These are phyloP conservation scores for Diabrotica undecimpunctata DNA, from an alignment of 1,140 invertebrate species.

Conservation along the genomic window DNA sequence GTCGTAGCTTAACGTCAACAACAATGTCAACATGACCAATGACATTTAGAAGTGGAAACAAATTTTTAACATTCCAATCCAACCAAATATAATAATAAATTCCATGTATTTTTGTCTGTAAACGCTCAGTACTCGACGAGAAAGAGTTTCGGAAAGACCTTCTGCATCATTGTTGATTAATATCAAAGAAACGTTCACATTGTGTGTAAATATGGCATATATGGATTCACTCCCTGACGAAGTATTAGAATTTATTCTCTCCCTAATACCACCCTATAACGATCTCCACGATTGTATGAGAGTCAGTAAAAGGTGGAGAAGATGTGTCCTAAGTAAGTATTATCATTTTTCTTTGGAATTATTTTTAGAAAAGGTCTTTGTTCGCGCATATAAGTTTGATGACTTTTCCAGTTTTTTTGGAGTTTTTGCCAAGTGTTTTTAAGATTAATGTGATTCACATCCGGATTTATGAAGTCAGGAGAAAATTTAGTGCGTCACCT, in stretches of 20 bases:
- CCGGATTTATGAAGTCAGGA: background rate
- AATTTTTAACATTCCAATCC: background rate
- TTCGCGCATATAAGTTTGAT: background rate
- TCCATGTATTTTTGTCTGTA: background rate
- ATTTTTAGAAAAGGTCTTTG: slow-evolving; percentile 14
- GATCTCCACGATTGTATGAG: slow-evolving; percentile 81
- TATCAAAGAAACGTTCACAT: no score
- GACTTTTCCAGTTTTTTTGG: background rate
- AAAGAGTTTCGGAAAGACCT: background rate
- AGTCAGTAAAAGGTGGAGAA: slow-evolving; percentile 82
- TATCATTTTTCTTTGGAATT: slow-evolving; percentile 23
- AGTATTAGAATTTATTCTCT: slow-evolving; percentile 87
- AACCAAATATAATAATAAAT: background rate
- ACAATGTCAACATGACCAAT: background rate
- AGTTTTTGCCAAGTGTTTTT: background rate
- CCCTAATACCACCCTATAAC: slow-evolving; percentile 83
- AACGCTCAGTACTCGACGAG: background rate
- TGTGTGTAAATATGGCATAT: background rate
- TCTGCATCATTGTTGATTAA: background rate
- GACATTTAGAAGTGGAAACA: background rate
- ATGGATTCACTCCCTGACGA: slow-evolving; percentile 73
- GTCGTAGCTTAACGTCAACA: background rate
- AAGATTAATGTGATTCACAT: slow-evolving; percentile 1
- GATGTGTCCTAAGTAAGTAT: slow-evolving; percentile 72
- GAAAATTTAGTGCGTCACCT: background rate